Evolutionary conservation across 2,888 invertebrate genomes (phyloP), one percentile per base, ranked within the genome.

Genomic region (Spicauda simplicius): DNA sequence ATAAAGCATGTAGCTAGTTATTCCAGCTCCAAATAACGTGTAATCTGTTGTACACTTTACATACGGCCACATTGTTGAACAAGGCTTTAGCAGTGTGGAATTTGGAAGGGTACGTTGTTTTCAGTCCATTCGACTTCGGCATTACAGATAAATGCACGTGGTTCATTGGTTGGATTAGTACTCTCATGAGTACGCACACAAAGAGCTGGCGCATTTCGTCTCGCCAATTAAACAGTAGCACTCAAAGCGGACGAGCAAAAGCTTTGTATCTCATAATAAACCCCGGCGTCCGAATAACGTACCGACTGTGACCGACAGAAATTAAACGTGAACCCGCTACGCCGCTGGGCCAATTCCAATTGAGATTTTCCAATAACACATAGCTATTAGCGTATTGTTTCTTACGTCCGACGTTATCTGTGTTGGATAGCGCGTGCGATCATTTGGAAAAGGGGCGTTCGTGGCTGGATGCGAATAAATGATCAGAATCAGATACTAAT

Each of bases 231-330:
- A 86, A 86, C 82, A 80, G 77, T 79, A 75, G 73, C 77, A 77
- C 81, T 80, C 79, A 78, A 81, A 81, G 75, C 77, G 76, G 73
- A 76, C 77, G 71, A 72, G 37, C 37, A 76, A 83, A 73, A 82
- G 78, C 85, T 86, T 86, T 85, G 85, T 84, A 82, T 81, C 80
- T 81, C 82, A 83, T 85, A 83, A 84, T 85, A 86, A 78, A 84
- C 81, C 72, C 75, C 74, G 74, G 77, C 79, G 14, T 78, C 77
- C 76, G 73, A 73, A 70, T 76, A 78, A 74, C 74, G 72, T 70
- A 59, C 64, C 55, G 69, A 67, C 70, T 74, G 74, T 71, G 74
- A 68, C 71, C 68, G 72, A 72, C 77, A 80, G 75, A 73, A 76
- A 80, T 81, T 79, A 77, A 79, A 82, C 76, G 77, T 75, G 72